Percentiles rank a stretch among this genome's conserved stretches.
Evolutionary conservation across 2,113 vertebrate genomes (phyloP).

Genomic region (Hemiscyllium ocellatum): DNA sequence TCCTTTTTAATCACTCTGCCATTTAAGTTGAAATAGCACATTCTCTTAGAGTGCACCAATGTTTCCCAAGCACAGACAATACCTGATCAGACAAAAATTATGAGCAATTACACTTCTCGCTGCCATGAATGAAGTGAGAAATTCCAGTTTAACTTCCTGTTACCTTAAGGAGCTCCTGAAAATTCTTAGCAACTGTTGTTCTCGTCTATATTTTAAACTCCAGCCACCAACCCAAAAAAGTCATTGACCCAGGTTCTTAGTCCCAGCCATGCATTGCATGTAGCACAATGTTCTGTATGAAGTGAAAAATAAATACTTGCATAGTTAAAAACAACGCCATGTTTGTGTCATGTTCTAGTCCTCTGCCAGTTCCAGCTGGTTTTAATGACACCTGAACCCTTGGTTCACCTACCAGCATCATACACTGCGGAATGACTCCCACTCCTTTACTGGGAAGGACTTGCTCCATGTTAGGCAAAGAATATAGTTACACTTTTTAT

Average conservation of each 20-base stretch:
- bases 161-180: not conserved
- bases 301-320: not conserved
- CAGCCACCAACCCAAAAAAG: not conserved
- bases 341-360: not conserved
- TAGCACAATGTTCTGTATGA: not conserved
- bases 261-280: not conserved
- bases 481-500: not conserved
- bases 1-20: not conserved
- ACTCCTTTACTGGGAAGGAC: not conserved
- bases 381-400: not conserved
- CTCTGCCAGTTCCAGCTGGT: not conserved
- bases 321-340: not conserved
- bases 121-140: not conserved
- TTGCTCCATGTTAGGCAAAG: not conserved
- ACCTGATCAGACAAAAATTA: not conserved
- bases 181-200: not conserved
- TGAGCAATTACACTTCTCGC: not conserved
- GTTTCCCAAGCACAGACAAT: not conserved
- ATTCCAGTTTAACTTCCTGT: not conserved
- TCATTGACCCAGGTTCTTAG: not conserved
- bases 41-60: not conserved
- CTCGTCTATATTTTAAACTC: not conserved
- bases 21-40: not conserved
- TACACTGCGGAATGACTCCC: not conserved
- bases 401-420: not conserved